phyloP scores from a whole-genome alignment of 2,888 invertebrate genomes.

The Lordiphosa andalusiaca region DNA sequence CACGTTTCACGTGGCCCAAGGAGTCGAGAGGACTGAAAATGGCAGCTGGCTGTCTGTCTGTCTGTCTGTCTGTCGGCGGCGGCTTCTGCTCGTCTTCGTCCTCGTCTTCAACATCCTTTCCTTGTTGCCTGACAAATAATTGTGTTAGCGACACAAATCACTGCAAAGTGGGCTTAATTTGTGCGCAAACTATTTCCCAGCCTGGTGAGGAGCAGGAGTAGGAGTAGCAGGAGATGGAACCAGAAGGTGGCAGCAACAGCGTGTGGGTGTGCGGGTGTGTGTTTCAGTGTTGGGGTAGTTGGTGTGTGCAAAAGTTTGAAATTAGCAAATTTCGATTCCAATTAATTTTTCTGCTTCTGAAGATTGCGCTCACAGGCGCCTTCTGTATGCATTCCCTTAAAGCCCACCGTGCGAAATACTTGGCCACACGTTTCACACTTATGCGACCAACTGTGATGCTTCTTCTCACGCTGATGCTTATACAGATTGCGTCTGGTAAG shows the following conservation, averaged over 20 bases:
- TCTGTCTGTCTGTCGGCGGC: neutral
- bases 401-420: slow-evolving; percentile 26
- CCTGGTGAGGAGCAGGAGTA: too few relatives aligned
- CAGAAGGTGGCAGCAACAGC: too few relatives aligned
- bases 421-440: slow-evolving; percentile 29
- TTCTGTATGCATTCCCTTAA: slow-evolving; percentile 25
- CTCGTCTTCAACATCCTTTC: slow-evolving; percentile 15
- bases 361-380: slow-evolving; percentile 20
- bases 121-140: slow-evolving; percentile 50
- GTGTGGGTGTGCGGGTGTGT: too few relatives aligned
- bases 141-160: slow-evolving; percentile 66
- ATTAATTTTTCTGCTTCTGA: neutral
- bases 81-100: slow-evolving; percentile 4
- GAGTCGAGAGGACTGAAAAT: neutral
- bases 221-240: too few relatives aligned
- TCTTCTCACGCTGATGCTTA: slow-evolving; percentile 18
- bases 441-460: slow-evolving; percentile 22
- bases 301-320: neutral
- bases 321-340: slow-evolving; percentile 6
- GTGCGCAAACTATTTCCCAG: slow-evolving; percentile 40
- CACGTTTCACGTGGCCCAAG: slow-evolving; percentile 22
- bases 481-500: slow-evolving; percentile 3
- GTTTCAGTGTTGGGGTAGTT: slow-evolving; percentile 10
- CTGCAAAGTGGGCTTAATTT: slow-evolving; percentile 56
- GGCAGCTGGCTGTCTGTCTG: slow-evolving; percentile 16